Percentiles rank a stretch among this genome's conserved stretches.
These are phyloP conservation scores for Cecidostiba fungosa DNA, from an alignment of 2,888 invertebrate species.

Conservation along the genomic window DNA sequence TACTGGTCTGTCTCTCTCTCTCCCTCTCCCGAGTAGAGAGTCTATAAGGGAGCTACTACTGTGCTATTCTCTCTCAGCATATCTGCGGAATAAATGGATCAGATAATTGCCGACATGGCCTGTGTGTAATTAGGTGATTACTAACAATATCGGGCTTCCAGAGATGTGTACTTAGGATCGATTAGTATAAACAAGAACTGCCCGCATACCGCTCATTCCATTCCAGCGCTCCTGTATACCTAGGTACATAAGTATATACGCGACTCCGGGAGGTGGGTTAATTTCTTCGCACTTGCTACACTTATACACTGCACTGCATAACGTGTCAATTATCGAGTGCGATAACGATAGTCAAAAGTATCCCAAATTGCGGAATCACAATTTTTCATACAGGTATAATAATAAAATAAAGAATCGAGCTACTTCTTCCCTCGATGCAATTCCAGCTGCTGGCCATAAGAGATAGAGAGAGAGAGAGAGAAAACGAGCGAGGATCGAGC, in stretches of 20 bases:
- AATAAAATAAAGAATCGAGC: neutral
- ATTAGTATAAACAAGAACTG: constrained; percentile 22
- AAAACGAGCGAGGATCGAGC: neutral
- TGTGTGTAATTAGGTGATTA: constrained; percentile 20
- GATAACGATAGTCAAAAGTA: no score
- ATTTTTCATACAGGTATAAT: no score
- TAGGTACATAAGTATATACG: no score
- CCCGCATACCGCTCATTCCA: neutral
- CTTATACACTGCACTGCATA: no score
- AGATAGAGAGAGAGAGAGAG: no score
- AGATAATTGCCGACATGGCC: neutral
- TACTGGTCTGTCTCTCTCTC: neutral
- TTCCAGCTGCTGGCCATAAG: neutral
- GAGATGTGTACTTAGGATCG: constrained; percentile 2
- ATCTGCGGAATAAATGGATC: constrained; percentile 9
- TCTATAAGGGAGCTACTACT: neutral
- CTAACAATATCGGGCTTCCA: neutral
- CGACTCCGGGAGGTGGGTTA: neutral
- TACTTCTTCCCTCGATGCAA: neutral
- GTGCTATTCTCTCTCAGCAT: neutral
- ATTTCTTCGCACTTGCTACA: constrained; percentile 6
- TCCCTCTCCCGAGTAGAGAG: neutral
- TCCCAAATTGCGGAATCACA: no score
- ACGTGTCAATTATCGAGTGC: neutral
- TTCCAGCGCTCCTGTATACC: neutral